Evolutionary conservation across 2,888 invertebrate genomes (phyloP), one percentile per base, ranked within the genome.

Genomic region (Lycophotia porphyrea): DNA sequence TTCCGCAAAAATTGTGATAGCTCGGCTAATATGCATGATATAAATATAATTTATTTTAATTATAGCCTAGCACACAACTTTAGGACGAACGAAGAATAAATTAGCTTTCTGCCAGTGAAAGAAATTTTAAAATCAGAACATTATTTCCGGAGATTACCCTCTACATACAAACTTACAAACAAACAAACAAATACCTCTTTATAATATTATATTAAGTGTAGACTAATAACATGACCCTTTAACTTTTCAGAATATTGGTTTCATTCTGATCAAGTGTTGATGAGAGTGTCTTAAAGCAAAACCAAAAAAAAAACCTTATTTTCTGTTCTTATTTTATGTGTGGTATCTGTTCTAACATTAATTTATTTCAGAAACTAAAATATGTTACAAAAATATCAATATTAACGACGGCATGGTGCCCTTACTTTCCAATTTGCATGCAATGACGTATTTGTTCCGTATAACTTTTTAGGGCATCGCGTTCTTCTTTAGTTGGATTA

Each of bases 391-490:
- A n/a, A 24, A 49, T 8, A n/a, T 11, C n/a, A n/a, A n/a, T 52
- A n/a, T 52, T n/a, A 52, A 52, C 52, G n/a, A n/a, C 55, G 2
- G 5, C 55, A 55, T 55, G 27, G 27, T n/a, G 13, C 2, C n/a
- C 11, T 11, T 52, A 52, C 52, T 52, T 42, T n/a, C 24, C 49
- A 52, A 52, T n/a, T n/a, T n/a, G n/a, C n/a, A n/a, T 7, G 24
- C 49, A 49, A 31, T 5, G 36, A 9, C 15, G 2, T 5, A 42
- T 21, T 42, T 5, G 1, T 34, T 52, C 1, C 2, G 0, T 11
- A n/a, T 15, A 21, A 2, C 9, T 0, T 13, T 9, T 2, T n/a
- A 72, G 21, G 9, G 0, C 5, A 18, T 31, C 1, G 18, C 0
- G 24, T 18, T 49, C 9, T 5, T 1, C 8, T 24, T 24, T 0